Conservation (phyloP, 2,888 invertebrate genomes). For the Amphiduros pacificus region DNA sequence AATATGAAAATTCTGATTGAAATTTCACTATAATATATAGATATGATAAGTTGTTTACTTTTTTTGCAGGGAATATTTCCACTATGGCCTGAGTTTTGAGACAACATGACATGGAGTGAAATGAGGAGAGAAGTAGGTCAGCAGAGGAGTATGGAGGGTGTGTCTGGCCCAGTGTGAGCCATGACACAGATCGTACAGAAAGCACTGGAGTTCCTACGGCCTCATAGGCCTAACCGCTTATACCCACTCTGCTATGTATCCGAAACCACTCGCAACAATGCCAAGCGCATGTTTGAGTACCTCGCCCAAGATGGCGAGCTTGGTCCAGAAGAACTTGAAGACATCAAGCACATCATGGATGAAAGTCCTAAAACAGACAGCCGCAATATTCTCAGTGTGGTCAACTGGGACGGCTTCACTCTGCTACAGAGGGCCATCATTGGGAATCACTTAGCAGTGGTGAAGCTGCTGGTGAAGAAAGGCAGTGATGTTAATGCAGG, state of each 20-base stretch:
- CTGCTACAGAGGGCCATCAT: constrained; percentile 75
- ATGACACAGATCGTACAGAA: constrained; percentile 33
- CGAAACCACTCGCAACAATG: constrained; percentile 26
- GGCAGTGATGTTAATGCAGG: constrained; percentile 72
- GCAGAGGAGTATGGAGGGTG: no score
- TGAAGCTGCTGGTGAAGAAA: constrained; percentile 52
- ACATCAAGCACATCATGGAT: constrained; percentile 30
- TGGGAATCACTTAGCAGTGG: constrained; percentile 72
- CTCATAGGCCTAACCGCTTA: constrained; percentile 29
- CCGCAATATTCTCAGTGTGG: constrained; percentile 30
- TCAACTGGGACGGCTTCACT: constrained; percentile 67
- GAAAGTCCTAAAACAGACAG: constrained; percentile 26
- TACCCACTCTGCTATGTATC: constrained; percentile 33
- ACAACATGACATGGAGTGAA: no score
- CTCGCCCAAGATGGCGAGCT: constrained; percentile 25
- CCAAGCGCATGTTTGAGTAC: constrained; percentile 30
- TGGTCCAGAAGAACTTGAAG: constrained; percentile 27
- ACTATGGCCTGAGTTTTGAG: no score
- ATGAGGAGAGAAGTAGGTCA: no score
- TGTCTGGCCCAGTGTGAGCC: no score
- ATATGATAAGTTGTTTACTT: no score
- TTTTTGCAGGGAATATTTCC: no score
- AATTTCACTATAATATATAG: no score
- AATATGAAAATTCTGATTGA: no score
- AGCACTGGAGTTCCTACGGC: constrained; percentile 29